Evolutionary conservation across 1,140 invertebrate genomes (phyloP).

Genomic region (Drosophila watanabei): DNA sequence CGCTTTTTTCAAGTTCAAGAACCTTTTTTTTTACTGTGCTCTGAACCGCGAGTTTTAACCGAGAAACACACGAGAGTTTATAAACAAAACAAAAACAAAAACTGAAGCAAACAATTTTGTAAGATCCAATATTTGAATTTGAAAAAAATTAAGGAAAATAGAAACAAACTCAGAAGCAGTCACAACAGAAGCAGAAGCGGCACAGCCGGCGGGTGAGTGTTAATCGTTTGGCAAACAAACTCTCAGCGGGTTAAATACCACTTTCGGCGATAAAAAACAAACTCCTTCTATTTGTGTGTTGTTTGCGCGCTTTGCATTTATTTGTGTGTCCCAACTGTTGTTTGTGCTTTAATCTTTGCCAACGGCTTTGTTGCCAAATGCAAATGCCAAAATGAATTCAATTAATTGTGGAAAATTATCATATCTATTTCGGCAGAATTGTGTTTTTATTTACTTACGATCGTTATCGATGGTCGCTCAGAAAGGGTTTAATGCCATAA

Average conservation of each 20-base stretch:
- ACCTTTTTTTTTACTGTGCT: slow-evolving; percentile 12
- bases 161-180: neutral
- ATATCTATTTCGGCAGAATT: slow-evolving; percentile 4
- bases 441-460: neutral
- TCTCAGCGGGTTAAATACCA: slow-evolving; percentile 27
- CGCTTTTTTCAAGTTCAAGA: slow-evolving; percentile 5
- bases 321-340: slow-evolving; percentile 14
- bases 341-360: slow-evolving; percentile 25
- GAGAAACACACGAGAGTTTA: neutral
- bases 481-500: no score
- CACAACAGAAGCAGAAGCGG: slow-evolving; percentile 7
- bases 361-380: slow-evolving; percentile 19
- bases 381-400: slow-evolving; percentile 8
- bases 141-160: neutral
- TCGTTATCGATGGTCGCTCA: neutral
- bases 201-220: slow-evolving; percentile 34
- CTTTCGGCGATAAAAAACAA: slow-evolving; percentile 13
- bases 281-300: slow-evolving; percentile 18
- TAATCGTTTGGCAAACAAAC: slow-evolving; percentile 40
- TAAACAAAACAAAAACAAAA: neutral
- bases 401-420: slow-evolving; percentile 33
- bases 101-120: slow-evolving; percentile 13
- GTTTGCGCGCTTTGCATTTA: slow-evolving; percentile 24
- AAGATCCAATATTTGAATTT: slow-evolving; percentile 7
- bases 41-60: neutral